A percentile compares a stretch with the other conserved stretches of the same genome.
Evolutionary conservation across 2,797 vertebrate genomes (phyloP).

Genomic region (Anguilla megastoma): DNA sequence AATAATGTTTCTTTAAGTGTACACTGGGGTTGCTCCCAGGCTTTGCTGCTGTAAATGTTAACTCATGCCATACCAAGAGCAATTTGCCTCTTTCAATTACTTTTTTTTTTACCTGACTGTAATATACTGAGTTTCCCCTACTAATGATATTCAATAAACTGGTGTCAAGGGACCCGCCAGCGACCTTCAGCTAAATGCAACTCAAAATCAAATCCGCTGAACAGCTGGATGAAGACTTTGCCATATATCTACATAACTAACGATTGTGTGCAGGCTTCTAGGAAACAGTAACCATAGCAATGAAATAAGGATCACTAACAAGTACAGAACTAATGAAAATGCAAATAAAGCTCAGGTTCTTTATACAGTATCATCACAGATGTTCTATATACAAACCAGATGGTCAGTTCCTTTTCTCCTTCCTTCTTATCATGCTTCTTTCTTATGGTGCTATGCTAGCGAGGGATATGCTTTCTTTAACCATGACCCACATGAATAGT

Average conservation of each 20-base stretch:
- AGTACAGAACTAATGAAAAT: background rate
- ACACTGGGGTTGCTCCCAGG: background rate
- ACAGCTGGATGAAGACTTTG: background rate
- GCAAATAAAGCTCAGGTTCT: background rate
- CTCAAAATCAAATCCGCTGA: background rate
- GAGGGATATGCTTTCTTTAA: background rate
- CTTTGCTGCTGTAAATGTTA: slow-evolving; percentile 18
- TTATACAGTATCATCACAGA: background rate
- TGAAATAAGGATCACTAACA: slow-evolving; percentile 4
- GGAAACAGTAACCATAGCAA: slow-evolving; percentile 16
- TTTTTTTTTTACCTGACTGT: background rate
- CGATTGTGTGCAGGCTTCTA: background rate
- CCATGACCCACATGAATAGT: background rate
- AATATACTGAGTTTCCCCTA: background rate
- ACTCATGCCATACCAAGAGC: background rate
- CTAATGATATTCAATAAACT: slow-evolving; percentile 26
- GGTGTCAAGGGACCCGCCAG: background rate
- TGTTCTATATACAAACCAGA: background rate
- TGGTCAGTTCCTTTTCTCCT: background rate
- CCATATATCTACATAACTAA: background rate
- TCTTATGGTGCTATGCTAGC: background rate
- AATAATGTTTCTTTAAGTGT: slow-evolving; percentile 28
- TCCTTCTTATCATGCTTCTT: background rate
- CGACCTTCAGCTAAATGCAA: slow-evolving; percentile 15
- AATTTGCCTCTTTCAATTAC: slow-evolving; percentile 14